These are phyloP conservation scores for Corbicula japonica DNA, from an alignment of 2,888 invertebrate species.

Conservation along the genomic window DNA sequence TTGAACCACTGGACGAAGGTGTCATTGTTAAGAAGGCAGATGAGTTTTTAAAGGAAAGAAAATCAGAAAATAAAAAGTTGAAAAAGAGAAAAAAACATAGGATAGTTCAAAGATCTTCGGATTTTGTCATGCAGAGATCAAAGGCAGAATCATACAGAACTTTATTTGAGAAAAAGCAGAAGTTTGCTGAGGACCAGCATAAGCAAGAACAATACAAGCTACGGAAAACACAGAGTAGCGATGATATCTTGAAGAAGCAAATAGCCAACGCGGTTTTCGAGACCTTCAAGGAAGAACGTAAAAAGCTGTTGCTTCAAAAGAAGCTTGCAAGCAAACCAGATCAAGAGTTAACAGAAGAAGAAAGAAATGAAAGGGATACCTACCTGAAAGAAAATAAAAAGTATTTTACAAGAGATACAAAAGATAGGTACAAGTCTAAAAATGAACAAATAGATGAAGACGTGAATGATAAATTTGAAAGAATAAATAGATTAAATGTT, in stretches of 20 bases:
- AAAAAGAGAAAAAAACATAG: slow-evolving; percentile 3
- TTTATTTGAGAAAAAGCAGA: slow-evolving; percentile 38
- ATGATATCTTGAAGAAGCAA: slow-evolving; percentile 29
- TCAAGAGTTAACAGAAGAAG: slow-evolving; percentile 1
- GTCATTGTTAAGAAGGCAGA: slow-evolving; percentile 14
- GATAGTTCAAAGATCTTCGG: slow-evolving; percentile 40
- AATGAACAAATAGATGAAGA: background rate
- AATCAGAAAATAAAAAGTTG: slow-evolving; percentile 9
- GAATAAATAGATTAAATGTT: slow-evolving; percentile 14
- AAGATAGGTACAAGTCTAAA: slow-evolving; percentile 33
- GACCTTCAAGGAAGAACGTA: slow-evolving; percentile 25
- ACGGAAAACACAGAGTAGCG: slow-evolving; percentile 39
- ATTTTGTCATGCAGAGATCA: slow-evolving; percentile 50
- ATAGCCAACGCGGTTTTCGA: slow-evolving; percentile 22
- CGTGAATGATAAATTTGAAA: slow-evolving; percentile 25
- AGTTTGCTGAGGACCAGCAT: slow-evolving; percentile 3
- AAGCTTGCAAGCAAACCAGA: slow-evolving; percentile 1
- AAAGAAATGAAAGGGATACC: slow-evolving; percentile 1
- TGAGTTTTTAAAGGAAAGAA: slow-evolving; percentile 10
- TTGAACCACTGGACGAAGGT: slow-evolving; percentile 16
- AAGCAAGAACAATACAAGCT: slow-evolving; percentile 21
- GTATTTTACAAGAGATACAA: slow-evolving; percentile 45
- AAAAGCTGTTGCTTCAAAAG: slow-evolving; percentile 13
- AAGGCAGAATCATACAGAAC: slow-evolving; percentile 53
- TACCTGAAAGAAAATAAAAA: slow-evolving; percentile 19